Evolutionary conservation across 2,888 invertebrate genomes (phyloP).

Genomic region (Cerastis rubricosa): DNA sequence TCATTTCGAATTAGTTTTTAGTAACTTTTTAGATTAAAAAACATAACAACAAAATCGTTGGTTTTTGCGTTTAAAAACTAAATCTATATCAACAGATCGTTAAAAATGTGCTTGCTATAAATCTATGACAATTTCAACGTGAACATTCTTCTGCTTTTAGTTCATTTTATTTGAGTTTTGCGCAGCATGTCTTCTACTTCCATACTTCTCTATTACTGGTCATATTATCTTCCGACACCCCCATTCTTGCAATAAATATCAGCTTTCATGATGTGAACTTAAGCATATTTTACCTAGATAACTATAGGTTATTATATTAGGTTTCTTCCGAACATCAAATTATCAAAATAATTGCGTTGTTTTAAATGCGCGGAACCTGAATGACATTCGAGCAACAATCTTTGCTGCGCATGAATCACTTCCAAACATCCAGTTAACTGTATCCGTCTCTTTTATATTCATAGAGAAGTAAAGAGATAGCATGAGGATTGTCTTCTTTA

Average conservation of each 20-base stretch:
- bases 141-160: not conserved
- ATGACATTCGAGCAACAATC: not conserved
- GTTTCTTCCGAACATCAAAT: not conserved
- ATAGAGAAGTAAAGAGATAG: constrained; percentile 41
- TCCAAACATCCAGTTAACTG: constrained; percentile 21
- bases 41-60: no score
- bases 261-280: not conserved
- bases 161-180: not conserved
- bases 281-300: no score
- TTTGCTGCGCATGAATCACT: constrained; percentile 28
- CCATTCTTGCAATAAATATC: not conserved
- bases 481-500: constrained; percentile 54
- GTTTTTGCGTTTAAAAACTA: not conserved
- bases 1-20: no score
- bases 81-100: not conserved
- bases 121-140: not conserved
- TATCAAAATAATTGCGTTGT: not conserved
- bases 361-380: constrained; percentile 44
- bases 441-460: constrained; percentile 45
- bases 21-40: no score
- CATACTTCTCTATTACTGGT: not conserved
- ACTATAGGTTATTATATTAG: no score
- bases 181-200: not conserved
- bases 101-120: not conserved
- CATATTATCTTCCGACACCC: not conserved